phyloP scores from a whole-genome alignment of 2,888 invertebrate species.

The Zeuzera pyrina region DNA sequence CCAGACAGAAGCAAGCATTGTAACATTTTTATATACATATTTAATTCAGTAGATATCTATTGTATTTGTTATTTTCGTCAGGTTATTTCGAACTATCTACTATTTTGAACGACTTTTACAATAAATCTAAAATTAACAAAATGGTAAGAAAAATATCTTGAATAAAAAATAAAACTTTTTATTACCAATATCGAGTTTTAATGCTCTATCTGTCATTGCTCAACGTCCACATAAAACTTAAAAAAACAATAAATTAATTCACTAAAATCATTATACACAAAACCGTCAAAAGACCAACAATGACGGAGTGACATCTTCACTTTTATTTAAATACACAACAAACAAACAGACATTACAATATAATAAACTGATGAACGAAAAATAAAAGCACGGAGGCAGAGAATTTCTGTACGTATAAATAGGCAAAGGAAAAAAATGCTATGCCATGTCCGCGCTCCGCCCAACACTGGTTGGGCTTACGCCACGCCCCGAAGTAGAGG shows the following conservation, averaged over 20 bases:
- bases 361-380: constrained; percentile 47
- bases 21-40: no score
- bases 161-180: no score
- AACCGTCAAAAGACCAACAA: constrained; percentile 25
- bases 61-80: no score
- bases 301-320: constrained; percentile 42
- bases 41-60: no score
- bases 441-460: constrained; percentile 27
- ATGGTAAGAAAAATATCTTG: no score
- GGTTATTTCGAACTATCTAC: no score
- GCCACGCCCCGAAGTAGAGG: constrained; percentile 45
- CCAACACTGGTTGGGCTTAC: constrained; percentile 23
- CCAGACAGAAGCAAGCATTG: no score
- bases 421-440: constrained; percentile 36
- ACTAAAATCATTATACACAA: constrained; percentile 20
- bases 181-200: no score
- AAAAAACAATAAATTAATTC: constrained; percentile 1
- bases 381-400: constrained; percentile 32
- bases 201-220: no score
- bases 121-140: no score
- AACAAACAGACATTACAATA: constrained; percentile 58
- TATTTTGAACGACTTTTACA: no score
- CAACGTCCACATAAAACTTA: no score
- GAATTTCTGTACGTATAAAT: constrained; percentile 37
- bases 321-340: constrained; percentile 49